Evolutionary conservation across 1,140 invertebrate genomes (phyloP).

Genomic region (Heliconius congener): DNA sequence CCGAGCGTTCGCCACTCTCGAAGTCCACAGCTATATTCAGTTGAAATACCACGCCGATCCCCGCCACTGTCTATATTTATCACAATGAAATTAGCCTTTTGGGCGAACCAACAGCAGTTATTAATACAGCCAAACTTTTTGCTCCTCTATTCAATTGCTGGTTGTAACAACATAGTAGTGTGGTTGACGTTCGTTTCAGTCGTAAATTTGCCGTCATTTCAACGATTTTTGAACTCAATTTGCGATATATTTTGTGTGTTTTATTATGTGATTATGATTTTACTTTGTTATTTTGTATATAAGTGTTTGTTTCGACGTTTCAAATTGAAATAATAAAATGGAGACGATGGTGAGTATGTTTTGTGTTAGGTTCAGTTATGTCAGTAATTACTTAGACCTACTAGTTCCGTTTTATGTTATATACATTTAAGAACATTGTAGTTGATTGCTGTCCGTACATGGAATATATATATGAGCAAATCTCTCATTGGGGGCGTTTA

Average conservation of each 20-base stretch:
- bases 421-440: too few relatives aligned
- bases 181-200: not conserved
- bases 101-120: slow-evolving; percentile 6
- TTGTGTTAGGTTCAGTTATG: not conserved
- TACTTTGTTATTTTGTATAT: slow-evolving; percentile 13
- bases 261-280: slow-evolving; percentile 17
- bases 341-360: not conserved
- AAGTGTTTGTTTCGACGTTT: slow-evolving; percentile 18
- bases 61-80: not conserved
- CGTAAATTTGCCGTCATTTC: not conserved
- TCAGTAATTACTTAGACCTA: not conserved
- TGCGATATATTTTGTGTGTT: not conserved
- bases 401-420: too few relatives aligned
- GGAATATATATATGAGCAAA: too few relatives aligned
- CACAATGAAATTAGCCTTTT: slow-evolving; percentile 12
- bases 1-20: not conserved
- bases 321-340: slow-evolving; percentile 15
- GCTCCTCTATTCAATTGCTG: not conserved
- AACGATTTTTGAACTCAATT: not conserved
- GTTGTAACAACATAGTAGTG: not conserved
- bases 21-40: not conserved
- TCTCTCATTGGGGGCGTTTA: too few relatives aligned
- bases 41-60: not conserved
- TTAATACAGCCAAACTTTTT: slow-evolving; percentile 7
- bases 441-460: too few relatives aligned